Base-by-base conservation (phyloP, 2,797 vertebrate genomes). In the Chlorospingus flavigularis region DNA sequence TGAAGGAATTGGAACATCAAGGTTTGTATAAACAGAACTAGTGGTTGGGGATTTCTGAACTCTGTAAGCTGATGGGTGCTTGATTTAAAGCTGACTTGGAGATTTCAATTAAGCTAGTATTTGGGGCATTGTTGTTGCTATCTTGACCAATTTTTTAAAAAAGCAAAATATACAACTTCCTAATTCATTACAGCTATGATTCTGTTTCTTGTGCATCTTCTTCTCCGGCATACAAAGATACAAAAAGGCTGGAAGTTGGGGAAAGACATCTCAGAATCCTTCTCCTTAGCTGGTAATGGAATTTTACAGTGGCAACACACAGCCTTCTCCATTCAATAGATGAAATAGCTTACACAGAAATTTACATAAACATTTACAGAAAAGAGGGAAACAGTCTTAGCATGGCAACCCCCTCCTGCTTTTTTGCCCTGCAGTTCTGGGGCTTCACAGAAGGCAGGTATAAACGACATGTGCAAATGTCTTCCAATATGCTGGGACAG, bases 1-100 rank as follows among this genome's bases (percentile, higher is more conserved):
- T 61, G 33, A 85, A 81, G n/a, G 53, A 94, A 79, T 17, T 63
- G 62, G 23, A 94, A 83, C 78, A 72, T 93, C 12, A 26, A 71
- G 24, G 60, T 78, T 82, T 74, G 15, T 93, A 85, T 57, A 74
- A 75, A 75, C 33, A 90, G 65, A 96, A 95, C 28, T 47, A 86
- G 58, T 79, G 62, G 26, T 18, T 65, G 62, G 25, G 62, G 82
- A 47, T 89, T 57, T 55, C 51, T 50, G 58, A 94, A 91, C 87
- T 80, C 47, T 55, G 81, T 90, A 75, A 92, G 45, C 15, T 76
- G 33, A 39, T 68, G 51, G 53, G 37, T 82, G 42, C 42, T 84
- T 86, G 65, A 85, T 77, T 86, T 82, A 48, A 90, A 81, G 60
- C 43, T 51, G 13, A 60, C 37, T 31, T 53, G 23, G 12, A 48